Percentiles rank a stretch among this genome's conserved stretches.
phyloP scores from a whole-genome alignment of 2,888 invertebrate genomes.

The Hyppa rectilinea region DNA sequence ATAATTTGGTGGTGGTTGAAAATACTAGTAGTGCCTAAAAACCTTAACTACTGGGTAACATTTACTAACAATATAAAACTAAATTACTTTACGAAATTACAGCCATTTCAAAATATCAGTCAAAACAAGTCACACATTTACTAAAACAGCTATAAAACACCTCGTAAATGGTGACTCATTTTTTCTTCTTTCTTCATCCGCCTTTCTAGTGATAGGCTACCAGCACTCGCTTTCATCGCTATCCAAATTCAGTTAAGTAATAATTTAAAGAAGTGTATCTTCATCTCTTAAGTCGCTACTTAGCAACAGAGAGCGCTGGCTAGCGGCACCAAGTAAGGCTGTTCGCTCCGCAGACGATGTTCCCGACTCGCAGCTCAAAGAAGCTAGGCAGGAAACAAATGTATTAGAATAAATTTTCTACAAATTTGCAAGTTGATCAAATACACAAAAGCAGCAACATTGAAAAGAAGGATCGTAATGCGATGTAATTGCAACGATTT shows the following conservation, averaged over 20 bases:
- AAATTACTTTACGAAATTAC: constrained; percentile 10
- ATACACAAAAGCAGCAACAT: constrained; percentile 54
- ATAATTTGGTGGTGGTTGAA: background rate
- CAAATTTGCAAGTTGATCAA: constrained; percentile 9
- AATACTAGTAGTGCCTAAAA: constrained; percentile 2
- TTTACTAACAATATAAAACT: constrained; percentile 5
- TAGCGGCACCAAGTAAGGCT: constrained; percentile 92
- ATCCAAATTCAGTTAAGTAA: background rate
- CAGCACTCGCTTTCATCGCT: background rate
- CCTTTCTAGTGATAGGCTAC: background rate
- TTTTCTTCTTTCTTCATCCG: constrained; percentile 14
- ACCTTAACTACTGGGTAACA: background rate
- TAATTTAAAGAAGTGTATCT: constrained; percentile 91
- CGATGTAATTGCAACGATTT: constrained; percentile 27
- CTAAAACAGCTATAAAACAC: constrained; percentile 1
- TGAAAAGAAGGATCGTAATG: constrained; percentile 42
- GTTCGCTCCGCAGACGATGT: constrained; percentile 92
- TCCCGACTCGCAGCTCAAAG: constrained; percentile 92
- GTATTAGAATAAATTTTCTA: constrained; percentile 37
- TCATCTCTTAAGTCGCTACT: constrained; percentile 96
- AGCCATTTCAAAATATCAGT: constrained; percentile 43
- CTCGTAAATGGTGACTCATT: background rate
- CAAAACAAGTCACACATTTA: constrained; percentile 28
- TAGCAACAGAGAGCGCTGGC: constrained; percentile 94
- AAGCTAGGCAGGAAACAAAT: constrained; percentile 80